Evolutionary conservation across 1,140 invertebrate genomes (phyloP), one percentile per base, ranked within the genome.

Genomic region (Sesamia nonagrioides): DNA sequence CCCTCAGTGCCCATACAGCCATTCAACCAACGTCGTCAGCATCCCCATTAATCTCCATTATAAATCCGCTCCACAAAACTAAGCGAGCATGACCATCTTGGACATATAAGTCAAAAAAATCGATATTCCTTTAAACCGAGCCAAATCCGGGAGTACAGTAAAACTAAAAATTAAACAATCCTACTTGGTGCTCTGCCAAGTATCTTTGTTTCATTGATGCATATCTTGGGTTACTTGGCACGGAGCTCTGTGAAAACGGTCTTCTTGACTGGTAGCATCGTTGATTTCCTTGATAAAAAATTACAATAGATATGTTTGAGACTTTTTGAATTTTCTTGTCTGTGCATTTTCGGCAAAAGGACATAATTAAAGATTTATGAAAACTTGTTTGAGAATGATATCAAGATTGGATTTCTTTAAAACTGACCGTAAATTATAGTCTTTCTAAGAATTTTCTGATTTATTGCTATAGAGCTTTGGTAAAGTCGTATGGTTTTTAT

Each of bases 121-220:
- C 78, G 73, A 82, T 83, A 79, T 21, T n/a, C 60, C 18, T 50
- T 50, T 69, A n/a, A 58, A 74, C 54, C 7, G 52, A 58, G 84
- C 86, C 84, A 87, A 86, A 35, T 75, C 81, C 71, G 76, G 54
- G 71, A 66, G 74, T 75, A 84, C 81, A 82, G 73, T 80, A 73
- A 78, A 84, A 88, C 83, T 90, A 87, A 90, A 88, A 89, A 90
- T 90, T 88, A 89, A 89, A 90, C 89, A 89, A 90, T 88, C 86
- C 82, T 77, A 83, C 45, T 84, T 75, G 37, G 72, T 35, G 15
- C 18, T n/a, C 71, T 88, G 89, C 89, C 89, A 91, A 89, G 68
- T 73, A 48, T 77, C 27, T 71, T 84, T 84, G 82, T 88, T 87
- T 84, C 80, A 79, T 78, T 87, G 89, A 91, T 91, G 87, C 83